Evolutionary conservation across 23 tunicate genomes (phyloP).

Genomic region (Ascidia mentula): DNA sequence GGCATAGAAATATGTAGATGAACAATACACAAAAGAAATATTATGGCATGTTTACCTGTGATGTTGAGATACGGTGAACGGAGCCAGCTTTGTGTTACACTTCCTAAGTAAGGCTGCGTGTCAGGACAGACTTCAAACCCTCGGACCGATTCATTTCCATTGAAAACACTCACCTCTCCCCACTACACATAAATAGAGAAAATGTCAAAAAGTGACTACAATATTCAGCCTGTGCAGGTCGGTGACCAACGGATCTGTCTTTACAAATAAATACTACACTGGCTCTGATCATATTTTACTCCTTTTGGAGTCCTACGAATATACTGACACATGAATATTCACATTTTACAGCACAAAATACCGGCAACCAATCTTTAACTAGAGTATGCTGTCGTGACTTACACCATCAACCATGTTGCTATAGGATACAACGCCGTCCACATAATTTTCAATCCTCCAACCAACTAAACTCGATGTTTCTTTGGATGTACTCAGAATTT

Average conservation of each 20-base stretch:
- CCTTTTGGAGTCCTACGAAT: too few relatives aligned
- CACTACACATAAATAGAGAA: conserved; percentile 37
- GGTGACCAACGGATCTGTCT: too few relatives aligned
- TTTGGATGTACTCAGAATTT: conserved; percentile 36
- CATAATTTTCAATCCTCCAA: conserved; percentile 25
- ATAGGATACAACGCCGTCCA: neutral
- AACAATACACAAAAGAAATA: too few relatives aligned
- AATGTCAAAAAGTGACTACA: too few relatives aligned
- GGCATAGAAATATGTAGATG: too few relatives aligned
- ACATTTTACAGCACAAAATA: too few relatives aligned
- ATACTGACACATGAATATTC: too few relatives aligned
- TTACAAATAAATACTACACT: too few relatives aligned
- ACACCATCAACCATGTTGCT: neutral
- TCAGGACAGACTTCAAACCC: conserved; percentile 64
- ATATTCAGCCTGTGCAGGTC: too few relatives aligned
- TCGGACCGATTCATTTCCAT: conserved; percentile 29
- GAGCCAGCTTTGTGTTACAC: conserved; percentile 51
- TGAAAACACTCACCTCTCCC: conserved; percentile 57
- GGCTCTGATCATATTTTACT: too few relatives aligned
- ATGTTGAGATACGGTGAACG: conserved; percentile 32
- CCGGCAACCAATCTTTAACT: too few relatives aligned
- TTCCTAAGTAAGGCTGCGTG: neutral
- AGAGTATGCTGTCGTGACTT: too few relatives aligned
- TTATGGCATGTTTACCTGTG: conserved; percentile 36
- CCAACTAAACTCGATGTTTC: conserved; percentile 38